Evolutionary conservation across 2,888 invertebrate species (phyloP), one percentile per base, ranked within the genome.

Genomic region (Dendrolimus pini): DNA sequence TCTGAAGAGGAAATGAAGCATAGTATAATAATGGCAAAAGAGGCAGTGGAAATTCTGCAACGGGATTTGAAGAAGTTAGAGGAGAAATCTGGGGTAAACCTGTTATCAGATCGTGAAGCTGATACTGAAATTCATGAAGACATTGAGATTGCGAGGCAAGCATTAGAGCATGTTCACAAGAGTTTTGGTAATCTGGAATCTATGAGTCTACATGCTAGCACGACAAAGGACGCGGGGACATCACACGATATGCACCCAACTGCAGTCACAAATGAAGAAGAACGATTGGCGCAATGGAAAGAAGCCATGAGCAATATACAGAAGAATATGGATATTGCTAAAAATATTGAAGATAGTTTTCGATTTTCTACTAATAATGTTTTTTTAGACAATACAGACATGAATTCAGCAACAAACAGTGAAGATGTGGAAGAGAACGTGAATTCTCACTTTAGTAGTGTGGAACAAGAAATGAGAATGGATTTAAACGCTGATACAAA

Each of bases 331-430:
- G 83, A 84, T 66, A 75, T 82, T 14, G 83, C 74, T 0, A 80
- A 62, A 68, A 85, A 83, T 62, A 83, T 88, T 55, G 86, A 88
- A 71, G 82, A 89, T 54, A 78, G 77, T 63, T 83, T 87, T 42
- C 80, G 74, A 57, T 47, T 18, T 47, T 18, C 42, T 54, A n/a
- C 41, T 30, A 12, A 13, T 1, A 47, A 54, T 10, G 9, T 30
- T 14, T 18, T 30, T 9, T 47, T 30, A 18, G 54, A 54, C 14
- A 54, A 54, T 8, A 54, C 10, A 42, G 30, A 8, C 18, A 41
- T 18, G 13, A 54, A 62, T 52, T 62, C 60, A 12, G 55, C 61
- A 55, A 59, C 67, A 41, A 65, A 13, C 41, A 70, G 63, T 14
- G 65, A 69, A 18, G 60, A 59, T 52, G 61, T 63, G 7, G 54